phyloP scores from a whole-genome alignment of 2,888 invertebrate genomes.

The Pachymerium ferrugineum region DNA sequence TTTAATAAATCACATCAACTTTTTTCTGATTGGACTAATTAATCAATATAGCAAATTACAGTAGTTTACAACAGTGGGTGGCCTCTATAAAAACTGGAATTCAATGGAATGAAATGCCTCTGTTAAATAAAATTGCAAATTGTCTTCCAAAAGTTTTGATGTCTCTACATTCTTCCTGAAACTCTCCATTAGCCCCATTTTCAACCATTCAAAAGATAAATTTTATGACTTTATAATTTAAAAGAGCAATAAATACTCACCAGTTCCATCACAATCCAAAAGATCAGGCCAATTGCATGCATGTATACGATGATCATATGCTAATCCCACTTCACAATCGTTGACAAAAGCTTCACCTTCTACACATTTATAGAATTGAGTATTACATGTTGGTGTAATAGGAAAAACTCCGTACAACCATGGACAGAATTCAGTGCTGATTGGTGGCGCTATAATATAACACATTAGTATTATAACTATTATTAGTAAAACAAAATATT shows the following conservation, averaged over 20 bases:
- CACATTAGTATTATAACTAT: neutral
- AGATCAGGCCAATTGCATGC: slow-evolving; percentile 93
- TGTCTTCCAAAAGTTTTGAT: no score
- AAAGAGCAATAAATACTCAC: no score
- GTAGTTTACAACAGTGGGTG: no score
- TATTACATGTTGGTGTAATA: slow-evolving; percentile 71
- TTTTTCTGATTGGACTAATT: no score
- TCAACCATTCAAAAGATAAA: no score
- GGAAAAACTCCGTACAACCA: slow-evolving; percentile 76
- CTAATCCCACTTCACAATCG: slow-evolving; percentile 79
- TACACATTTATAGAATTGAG: slow-evolving; percentile 78
- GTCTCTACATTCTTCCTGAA: no score
- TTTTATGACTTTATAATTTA: neutral
- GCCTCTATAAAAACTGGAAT: no score
- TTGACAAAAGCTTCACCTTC: slow-evolving; percentile 66
- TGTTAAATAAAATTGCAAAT: no score
- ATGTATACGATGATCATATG: slow-evolving; percentile 79
- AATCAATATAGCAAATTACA: no score
- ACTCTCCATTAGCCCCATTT: no score
- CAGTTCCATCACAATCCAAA: slow-evolving; percentile 83
- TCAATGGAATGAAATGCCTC: no score
- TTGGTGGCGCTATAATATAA: slow-evolving; percentile 37
- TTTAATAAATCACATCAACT: no score
- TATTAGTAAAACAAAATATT: neutral
- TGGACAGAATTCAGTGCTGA: slow-evolving; percentile 46